Conservation (phyloP, 2,113 vertebrate species). For the Natator depressus region DNA sequence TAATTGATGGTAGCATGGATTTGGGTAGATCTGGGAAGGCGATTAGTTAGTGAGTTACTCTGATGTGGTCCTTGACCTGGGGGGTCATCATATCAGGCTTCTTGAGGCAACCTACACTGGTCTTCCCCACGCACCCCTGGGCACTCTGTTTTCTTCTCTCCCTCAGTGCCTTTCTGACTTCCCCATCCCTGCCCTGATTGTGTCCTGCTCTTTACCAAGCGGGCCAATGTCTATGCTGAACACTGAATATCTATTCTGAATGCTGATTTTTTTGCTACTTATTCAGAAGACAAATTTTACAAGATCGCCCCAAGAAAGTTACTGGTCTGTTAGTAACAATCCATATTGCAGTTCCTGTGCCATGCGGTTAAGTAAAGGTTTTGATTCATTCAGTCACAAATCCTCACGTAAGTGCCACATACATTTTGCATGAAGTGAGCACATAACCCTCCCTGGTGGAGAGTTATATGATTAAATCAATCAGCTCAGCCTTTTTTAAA, state of each 20-base stretch:
- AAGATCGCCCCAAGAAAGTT: background rate
- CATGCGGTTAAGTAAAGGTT: background rate
- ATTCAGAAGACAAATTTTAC: background rate
- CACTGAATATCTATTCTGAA: background rate
- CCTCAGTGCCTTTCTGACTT: background rate
- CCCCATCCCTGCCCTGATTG: background rate
- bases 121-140: background rate
- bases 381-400: constrained; percentile 12
- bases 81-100: background rate
- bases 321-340: background rate
- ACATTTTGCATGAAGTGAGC: background rate
- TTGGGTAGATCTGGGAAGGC: background rate
- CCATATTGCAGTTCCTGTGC: accelerated
- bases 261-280: background rate
- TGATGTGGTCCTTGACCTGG: background rate
- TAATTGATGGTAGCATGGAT: background rate
- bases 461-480: background rate
- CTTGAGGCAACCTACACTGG: background rate
- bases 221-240: background rate
- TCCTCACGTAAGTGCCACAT: background rate
- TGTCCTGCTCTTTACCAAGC: background rate
- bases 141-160: background rate
- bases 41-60: background rate
- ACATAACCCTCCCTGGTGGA: background rate
- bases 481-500: background rate